Evolutionary conservation across 2,113 vertebrate genomes (phyloP).

Genomic region (Hemichromis elongatus): DNA sequence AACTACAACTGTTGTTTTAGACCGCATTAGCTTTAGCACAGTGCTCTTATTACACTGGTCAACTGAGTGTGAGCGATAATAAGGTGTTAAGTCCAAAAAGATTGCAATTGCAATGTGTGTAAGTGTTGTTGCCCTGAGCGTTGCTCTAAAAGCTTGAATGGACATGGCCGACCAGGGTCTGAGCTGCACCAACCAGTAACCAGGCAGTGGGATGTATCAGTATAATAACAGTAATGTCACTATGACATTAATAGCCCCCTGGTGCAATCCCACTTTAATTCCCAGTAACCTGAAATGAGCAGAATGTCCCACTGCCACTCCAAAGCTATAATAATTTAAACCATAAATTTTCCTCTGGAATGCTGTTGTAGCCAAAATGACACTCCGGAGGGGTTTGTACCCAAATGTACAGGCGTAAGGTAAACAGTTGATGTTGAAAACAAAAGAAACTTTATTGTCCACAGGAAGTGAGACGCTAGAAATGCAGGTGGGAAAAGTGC

Average conservation of each 20-base stretch:
- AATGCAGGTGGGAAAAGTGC: neutral
- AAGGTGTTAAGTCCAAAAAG: neutral
- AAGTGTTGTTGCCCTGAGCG: neutral
- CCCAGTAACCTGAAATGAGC: neutral
- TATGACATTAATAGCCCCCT: neutral
- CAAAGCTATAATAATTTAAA: neutral
- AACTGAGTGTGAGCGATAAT: neutral
- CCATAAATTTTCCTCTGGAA: neutral
- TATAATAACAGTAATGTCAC: neutral
- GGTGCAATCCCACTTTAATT: neutral
- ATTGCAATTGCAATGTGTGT: neutral
- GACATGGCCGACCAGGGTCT: neutral
- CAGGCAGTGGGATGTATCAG: neutral
- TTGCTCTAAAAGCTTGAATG: neutral
- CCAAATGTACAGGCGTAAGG: neutral
- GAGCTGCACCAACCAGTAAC: neutral
- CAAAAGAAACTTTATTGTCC: neutral
- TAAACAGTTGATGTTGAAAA: neutral
- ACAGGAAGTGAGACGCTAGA: neutral
- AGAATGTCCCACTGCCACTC: neutral
- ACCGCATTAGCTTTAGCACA: neutral
- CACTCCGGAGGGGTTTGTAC: neutral
- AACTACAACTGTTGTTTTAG: neutral
- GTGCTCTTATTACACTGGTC: neutral
- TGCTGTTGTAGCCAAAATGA: neutral